These are phyloP conservation scores for Arctia plantaginis DNA, from an alignment of 2,888 invertebrate species.

Conservation along the genomic window DNA sequence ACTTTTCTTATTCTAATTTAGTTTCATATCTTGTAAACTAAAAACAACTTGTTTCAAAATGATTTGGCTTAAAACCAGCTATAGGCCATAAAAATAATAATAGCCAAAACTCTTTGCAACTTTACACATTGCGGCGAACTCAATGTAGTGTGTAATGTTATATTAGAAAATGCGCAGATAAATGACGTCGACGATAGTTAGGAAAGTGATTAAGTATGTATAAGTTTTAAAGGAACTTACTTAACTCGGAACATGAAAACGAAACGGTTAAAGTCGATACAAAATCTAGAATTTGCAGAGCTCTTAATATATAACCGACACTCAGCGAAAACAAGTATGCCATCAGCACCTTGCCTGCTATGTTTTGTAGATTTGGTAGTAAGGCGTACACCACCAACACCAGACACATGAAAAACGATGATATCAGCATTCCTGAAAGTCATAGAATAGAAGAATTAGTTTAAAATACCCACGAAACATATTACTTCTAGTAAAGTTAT, in stretches of 20 bases:
- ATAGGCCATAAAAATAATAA: too few relatives aligned
- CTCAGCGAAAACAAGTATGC: slow-evolving; percentile 89
- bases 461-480: neutral
- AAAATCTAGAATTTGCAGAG: neutral
- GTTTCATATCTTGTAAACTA: too few relatives aligned
- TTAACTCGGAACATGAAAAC: neutral
- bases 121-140: too few relatives aligned
- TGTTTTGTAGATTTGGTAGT: slow-evolving; percentile 89
- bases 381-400: slow-evolving; percentile 90
- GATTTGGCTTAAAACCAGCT: too few relatives aligned
- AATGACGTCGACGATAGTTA: too few relatives aligned
- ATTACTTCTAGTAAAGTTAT: neutral
- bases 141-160: too few relatives aligned
- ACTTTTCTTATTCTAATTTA: too few relatives aligned
- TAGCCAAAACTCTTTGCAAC: too few relatives aligned
- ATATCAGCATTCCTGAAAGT: slow-evolving; percentile 89
- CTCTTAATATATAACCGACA: slow-evolving; percentile 79
- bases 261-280: neutral
- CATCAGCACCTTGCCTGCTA: slow-evolving; percentile 91
- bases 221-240: neutral
- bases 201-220: too few relatives aligned
- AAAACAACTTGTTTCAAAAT: too few relatives aligned
- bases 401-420: slow-evolving; percentile 89
- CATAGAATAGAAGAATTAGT: neutral
- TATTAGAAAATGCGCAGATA: too few relatives aligned